Evolutionary conservation across 2,113 vertebrate genomes (phyloP).

Genomic region (Chaetodon trifascialis): DNA sequence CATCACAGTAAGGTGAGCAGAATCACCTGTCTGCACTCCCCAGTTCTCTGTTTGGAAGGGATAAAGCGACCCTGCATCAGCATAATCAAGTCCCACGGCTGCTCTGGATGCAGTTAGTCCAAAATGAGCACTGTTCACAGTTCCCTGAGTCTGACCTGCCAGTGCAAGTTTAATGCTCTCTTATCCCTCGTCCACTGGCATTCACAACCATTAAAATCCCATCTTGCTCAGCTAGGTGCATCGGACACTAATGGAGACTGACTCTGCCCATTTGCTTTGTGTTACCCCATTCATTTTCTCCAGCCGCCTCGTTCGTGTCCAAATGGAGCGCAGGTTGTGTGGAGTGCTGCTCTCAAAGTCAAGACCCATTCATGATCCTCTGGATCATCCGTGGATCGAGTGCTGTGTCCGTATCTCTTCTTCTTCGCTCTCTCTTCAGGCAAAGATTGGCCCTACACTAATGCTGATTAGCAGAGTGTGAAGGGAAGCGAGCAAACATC

Average conservation of each 20-base stretch:
- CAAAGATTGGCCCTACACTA: slow-evolving; percentile 45
- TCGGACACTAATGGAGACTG: slow-evolving; percentile 67
- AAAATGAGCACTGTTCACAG: slow-evolving; percentile 29
- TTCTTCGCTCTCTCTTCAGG: slow-evolving; percentile 18
- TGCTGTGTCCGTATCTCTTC: slow-evolving; percentile 31
- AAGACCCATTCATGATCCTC: slow-evolving; percentile 46
- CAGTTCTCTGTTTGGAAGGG: background rate
- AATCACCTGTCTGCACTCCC: slow-evolving; percentile 37
- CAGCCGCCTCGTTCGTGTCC: slow-evolving; percentile 19
- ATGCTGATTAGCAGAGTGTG: slow-evolving; percentile 62
- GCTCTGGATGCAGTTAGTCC: slow-evolving; percentile 47
- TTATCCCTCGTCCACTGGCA: slow-evolving; percentile 23
- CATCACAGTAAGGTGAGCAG: slow-evolving; percentile 36
- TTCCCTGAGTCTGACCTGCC: slow-evolving; percentile 57
- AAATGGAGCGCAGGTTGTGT: slow-evolving; percentile 16
- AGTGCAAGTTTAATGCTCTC: slow-evolving; percentile 57
- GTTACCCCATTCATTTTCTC: slow-evolving; percentile 60
- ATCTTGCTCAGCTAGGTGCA: slow-evolving; percentile 51
- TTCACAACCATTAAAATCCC: slow-evolving; percentile 63
- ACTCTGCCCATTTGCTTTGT: slow-evolving; percentile 71
- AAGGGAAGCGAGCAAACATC: slow-evolving; percentile 67
- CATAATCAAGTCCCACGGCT: slow-evolving; percentile 55
- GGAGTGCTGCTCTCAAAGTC: slow-evolving; percentile 42
- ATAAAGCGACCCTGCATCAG: slow-evolving; percentile 47
- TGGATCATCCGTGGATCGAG: slow-evolving; percentile 43